A percentile compares a stretch with the other conserved stretches of the same genome.
These are phyloP conservation scores for Camponotus fellah DNA, from an alignment of 2,888 invertebrate species.

Conservation along the genomic window DNA sequence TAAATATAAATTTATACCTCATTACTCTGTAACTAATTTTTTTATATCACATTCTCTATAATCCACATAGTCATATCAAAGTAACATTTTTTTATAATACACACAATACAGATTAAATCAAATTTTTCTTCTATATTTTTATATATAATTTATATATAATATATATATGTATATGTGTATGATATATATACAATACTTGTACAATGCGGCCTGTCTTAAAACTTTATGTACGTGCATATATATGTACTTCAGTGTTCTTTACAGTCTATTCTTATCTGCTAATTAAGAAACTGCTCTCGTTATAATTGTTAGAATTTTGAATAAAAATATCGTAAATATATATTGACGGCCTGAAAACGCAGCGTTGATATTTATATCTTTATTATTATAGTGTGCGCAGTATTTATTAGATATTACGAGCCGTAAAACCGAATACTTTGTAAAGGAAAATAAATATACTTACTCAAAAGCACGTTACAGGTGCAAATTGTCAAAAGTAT, in stretches of 20 bases:
- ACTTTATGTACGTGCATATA: background rate
- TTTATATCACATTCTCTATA: background rate
- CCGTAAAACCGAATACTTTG: background rate
- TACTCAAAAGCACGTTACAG: constrained; percentile 47
- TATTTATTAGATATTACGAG: constrained; percentile 25
- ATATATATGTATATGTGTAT: background rate
- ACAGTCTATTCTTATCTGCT: constrained; percentile 17
- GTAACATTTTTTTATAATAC: constrained; percentile 8
- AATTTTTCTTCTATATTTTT: constrained; percentile 28
- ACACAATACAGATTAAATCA: constrained; percentile 18
- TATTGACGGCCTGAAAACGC: constrained; percentile 5
- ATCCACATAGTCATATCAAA: background rate
- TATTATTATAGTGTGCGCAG: background rate
- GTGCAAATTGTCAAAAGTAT: constrained; percentile 35
- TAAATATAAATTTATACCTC: background rate
- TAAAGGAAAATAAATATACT: constrained; percentile 43
- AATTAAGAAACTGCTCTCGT: background rate
- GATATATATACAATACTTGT: background rate
- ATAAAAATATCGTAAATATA: constrained; percentile 15
- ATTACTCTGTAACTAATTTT: background rate
- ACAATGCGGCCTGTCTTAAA: background rate
- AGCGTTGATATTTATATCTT: constrained; percentile 34
- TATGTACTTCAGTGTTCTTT: constrained; percentile 6
- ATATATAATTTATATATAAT: constrained; percentile 37
- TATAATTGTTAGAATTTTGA: background rate